These are phyloP conservation scores for Lithobius niger DNA, from an alignment of 1,140 invertebrate genomes.

Conservation along the genomic window DNA sequence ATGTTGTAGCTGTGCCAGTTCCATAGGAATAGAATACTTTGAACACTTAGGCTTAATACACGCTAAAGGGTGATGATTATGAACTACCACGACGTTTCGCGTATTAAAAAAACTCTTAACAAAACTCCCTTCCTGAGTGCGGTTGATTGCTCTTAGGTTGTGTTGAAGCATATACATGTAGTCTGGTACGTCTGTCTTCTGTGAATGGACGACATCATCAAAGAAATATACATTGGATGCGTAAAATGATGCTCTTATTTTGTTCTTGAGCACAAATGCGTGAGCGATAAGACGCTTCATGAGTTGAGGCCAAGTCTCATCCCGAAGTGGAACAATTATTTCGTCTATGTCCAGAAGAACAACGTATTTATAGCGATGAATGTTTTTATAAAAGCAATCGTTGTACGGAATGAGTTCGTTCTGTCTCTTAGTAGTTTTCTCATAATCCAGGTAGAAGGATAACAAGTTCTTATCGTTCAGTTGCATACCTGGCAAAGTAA, in stretches of 20 bases:
- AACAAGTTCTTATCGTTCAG: slow-evolving; percentile 77
- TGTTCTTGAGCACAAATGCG: slow-evolving; percentile 20
- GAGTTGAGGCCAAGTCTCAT: slow-evolving; percentile 26
- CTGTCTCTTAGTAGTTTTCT: slow-evolving; percentile 68
- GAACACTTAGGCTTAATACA: slow-evolving; percentile 61
- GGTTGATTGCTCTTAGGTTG: slow-evolving; percentile 76
- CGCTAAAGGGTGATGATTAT: slow-evolving; percentile 84
- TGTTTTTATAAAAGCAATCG: slow-evolving; percentile 66
- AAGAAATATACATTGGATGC: slow-evolving; percentile 36
- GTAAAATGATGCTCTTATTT: slow-evolving; percentile 24
- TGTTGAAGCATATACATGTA: slow-evolving; percentile 45
- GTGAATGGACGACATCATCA: slow-evolving; percentile 12
- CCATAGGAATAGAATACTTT: slow-evolving; percentile 66
- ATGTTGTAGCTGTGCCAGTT: slow-evolving; percentile 78
- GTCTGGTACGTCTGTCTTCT: slow-evolving; percentile 22
- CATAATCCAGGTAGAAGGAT: slow-evolving; percentile 76
- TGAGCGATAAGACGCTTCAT: slow-evolving; percentile 18
- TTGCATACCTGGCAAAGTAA: slow-evolving; percentile 79
- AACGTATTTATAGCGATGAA: slow-evolving; percentile 28
- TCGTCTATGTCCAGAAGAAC: slow-evolving; percentile 34
- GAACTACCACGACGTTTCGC: slow-evolving; percentile 69
- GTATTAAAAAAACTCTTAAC: slow-evolving; percentile 91
- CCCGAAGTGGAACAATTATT: slow-evolving; percentile 31
- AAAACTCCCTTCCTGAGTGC: slow-evolving; percentile 83
- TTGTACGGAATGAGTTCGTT: slow-evolving; percentile 95